These are phyloP conservation scores for Novumbra hubbsi DNA, from an alignment of 2,797 vertebrate species.

Conservation along the genomic window DNA sequence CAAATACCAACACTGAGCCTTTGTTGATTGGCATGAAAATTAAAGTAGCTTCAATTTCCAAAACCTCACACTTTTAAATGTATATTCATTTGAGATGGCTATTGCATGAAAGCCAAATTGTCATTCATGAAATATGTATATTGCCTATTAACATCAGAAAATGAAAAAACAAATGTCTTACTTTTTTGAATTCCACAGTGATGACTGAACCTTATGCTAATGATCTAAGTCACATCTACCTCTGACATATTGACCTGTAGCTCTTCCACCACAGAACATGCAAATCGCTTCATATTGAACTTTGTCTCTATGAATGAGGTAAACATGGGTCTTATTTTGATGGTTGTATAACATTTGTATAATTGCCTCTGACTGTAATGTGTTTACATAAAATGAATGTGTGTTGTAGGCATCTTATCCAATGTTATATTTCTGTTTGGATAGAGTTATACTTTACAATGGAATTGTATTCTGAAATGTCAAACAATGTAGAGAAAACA, in stretches of 20 bases:
- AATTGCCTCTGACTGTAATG: constrained; percentile 32
- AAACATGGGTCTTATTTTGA: constrained; percentile 15
- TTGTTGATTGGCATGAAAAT: background rate
- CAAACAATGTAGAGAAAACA: constrained; percentile 31
- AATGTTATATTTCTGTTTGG: constrained; percentile 33
- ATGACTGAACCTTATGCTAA: constrained; percentile 11
- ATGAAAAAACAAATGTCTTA: constrained; percentile 18
- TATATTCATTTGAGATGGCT: background rate
- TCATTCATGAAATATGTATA: background rate
- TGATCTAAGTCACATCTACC: constrained; percentile 26
- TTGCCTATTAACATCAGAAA: background rate
- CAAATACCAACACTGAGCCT: background rate
- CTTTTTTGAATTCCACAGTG: constrained; percentile 36
- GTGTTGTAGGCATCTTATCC: constrained; percentile 27
- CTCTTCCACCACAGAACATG: constrained; percentile 31
- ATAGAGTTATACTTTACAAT: constrained; percentile 24
- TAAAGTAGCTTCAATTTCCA: background rate
- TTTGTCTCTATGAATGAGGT: constrained; percentile 15
- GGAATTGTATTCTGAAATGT: constrained; percentile 22
- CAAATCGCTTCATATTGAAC: constrained; percentile 15
- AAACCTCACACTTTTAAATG: constrained; percentile 10
- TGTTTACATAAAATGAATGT: constrained; percentile 49
- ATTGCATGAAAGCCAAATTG: constrained; percentile 3
- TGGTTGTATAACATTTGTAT: constrained; percentile 12
- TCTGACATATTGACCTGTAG: constrained; percentile 13